A percentile compares a stretch with the other conserved stretches of the same genome.
Conservation (phyloP, 2,888 invertebrate genomes). For the Hydrotaea cyrtoneurina region DNA sequence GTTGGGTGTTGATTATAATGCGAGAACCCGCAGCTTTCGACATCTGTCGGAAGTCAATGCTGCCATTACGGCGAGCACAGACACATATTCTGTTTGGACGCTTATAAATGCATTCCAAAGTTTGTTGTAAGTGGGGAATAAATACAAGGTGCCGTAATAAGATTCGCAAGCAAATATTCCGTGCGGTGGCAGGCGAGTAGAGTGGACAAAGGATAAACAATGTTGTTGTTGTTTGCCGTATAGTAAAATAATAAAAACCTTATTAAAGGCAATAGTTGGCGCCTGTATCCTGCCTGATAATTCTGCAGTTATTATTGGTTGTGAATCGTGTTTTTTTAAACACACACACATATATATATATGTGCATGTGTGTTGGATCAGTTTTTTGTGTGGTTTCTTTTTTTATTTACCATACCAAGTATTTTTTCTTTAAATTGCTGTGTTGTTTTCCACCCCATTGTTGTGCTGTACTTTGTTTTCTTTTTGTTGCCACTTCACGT, state of each 20-base stretch:
- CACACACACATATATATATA: too few species aligned
- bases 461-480: not conserved
- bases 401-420: too few species aligned
- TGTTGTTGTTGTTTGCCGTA: too few species aligned
- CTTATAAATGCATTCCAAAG: not conserved
- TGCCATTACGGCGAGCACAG: not conserved
- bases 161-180: too few species aligned
- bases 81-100: not conserved
- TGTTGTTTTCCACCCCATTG: not conserved
- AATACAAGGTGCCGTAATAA: too few species aligned
- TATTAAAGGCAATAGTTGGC: conserved; percentile 16
- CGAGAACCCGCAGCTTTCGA: conserved; percentile 33
- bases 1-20: conserved; percentile 49
- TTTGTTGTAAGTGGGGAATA: too few species aligned
- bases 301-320: not conserved
- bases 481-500: not conserved
- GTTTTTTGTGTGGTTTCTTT: too few species aligned
- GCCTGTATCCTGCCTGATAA: not conserved
- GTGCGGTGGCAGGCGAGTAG: too few species aligned
- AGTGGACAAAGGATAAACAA: too few species aligned
- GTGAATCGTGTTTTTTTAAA: not conserved
- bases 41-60: conserved; percentile 44
- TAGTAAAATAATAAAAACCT: conserved; percentile 24
- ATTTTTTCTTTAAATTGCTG: not conserved
- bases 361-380: not conserved